phyloP scores from a whole-genome alignment of 2,113 vertebrate genomes.

The Chlorodrepanis virens region DNA sequence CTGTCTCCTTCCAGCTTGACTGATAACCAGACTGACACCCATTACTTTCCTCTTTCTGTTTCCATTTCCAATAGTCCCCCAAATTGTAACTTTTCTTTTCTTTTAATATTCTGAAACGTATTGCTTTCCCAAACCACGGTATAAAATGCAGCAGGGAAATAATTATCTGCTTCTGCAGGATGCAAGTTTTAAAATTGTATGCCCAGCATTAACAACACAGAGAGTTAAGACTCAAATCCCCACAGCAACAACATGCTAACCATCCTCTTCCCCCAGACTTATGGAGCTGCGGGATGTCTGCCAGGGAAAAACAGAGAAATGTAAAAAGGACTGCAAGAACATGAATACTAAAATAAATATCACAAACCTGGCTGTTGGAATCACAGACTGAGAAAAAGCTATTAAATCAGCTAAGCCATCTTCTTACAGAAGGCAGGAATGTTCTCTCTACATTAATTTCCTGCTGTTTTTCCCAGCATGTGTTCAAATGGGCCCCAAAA shows the following conservation, averaged over 20 bases:
- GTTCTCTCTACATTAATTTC: not conserved
- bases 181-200: constrained; percentile 53
- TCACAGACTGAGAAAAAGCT: constrained; percentile 58
- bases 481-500: not conserved
- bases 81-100: not conserved
- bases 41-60: constrained; percentile 51
- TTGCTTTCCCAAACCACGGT: not conserved
- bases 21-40: constrained; percentile 57
- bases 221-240: constrained; percentile 58
- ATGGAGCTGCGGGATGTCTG: constrained; percentile 63
- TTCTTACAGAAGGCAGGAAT: constrained; percentile 15
- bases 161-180: constrained; percentile 24
- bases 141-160: constrained; percentile 45
- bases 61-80: not conserved
- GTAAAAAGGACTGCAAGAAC: constrained; percentile 65
- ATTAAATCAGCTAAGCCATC: constrained; percentile 59
- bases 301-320: constrained; percentile 64
- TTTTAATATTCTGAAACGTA: not conserved
- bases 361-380: constrained; percentile 61
- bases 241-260: constrained; percentile 68
- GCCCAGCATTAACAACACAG: constrained; percentile 37
- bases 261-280: constrained; percentile 68
- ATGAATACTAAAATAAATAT: constrained; percentile 68
- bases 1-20: constrained; percentile 56
- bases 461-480: not conserved